Base-by-base conservation (phyloP, 2,797 vertebrate species). In the Pangasius krempfi region DNA sequence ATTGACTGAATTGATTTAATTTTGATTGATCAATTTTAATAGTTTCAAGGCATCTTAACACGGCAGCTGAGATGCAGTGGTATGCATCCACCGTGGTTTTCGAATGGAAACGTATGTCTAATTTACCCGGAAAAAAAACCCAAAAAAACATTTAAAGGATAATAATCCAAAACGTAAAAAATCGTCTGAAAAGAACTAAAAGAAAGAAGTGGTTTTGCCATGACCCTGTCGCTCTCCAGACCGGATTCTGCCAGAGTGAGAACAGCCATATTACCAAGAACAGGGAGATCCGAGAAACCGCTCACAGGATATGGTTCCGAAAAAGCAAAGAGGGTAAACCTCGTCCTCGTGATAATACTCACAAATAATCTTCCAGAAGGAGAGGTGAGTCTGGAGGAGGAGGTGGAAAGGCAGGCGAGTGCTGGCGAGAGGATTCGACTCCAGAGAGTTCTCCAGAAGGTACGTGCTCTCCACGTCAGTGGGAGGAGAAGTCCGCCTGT, bases 341-440 rank as follows among this genome's bases (percentile, higher is more conserved):
- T 50, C 1, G 14, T 14, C n/a, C 22, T 50, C 10, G 27, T 0
- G 22, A 22, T 33, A n/a, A 78, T 30, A 97, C 97, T 87, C 93
- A 99, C 99, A 96, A 84, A 99, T 95, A 86, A 99, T 97, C 91
- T 96, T 98, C 98, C 98, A 99, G 95, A 97, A 99, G 89, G 96
- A 95, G 6, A 96, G 96, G 1, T 93, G 60, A 20, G 96, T 96
- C 94, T 97, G 96, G 92, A 98, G 95, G 20, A 99, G 96, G 22
- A 98, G 94, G 90, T 99, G 99, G 90, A 99, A 99, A 70, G 98
- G 99, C 87, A 99, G 95, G 70, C 98, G 96, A 82, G 90, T 95
- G 86, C 95, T 94, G 88, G 97, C 96, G 87, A 97, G 92, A 1
- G 94, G 87, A 10, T 96, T 96, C 37, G 97, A 93, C 70, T 97